These are phyloP conservation scores for Protonemura montana DNA, from an alignment of 2,888 invertebrate species.

Conservation along the genomic window DNA sequence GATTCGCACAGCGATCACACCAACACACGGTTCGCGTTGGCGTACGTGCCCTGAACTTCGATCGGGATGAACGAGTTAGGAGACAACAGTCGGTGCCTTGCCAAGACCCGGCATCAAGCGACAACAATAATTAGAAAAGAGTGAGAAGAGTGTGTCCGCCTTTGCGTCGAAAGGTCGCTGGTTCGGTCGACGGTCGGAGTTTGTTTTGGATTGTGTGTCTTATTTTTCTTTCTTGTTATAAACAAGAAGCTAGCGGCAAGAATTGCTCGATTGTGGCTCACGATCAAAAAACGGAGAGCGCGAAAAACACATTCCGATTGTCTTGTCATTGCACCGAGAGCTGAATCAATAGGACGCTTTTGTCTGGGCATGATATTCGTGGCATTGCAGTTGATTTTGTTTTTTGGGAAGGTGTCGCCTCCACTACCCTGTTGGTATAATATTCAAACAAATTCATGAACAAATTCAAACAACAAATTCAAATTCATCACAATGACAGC, in stretches of 20 bases:
- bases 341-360: no score
- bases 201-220: background rate
- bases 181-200: background rate
- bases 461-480: no score
- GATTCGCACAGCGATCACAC: background rate
- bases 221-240: background rate
- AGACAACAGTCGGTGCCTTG: background rate
- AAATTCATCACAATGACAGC: no score
- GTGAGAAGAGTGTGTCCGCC: background rate
- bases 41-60: background rate
- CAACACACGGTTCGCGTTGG: background rate
- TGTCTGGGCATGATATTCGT: no score
- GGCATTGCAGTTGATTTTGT: no score
- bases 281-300: background rate
- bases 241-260: background rate
- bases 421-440: no score
- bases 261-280: background rate
- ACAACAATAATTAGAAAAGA: background rate
- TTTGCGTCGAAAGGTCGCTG: background rate
- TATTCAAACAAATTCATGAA: no score
- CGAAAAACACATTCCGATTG: background rate
- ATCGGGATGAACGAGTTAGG: background rate
- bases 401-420: no score
- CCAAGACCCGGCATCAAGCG: background rate
- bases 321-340: background rate